Percentiles rank a stretch among this genome's conserved stretches.
Conservation (phyloP, 2,888 invertebrate genomes). For the Embidobia sp. region DNA sequence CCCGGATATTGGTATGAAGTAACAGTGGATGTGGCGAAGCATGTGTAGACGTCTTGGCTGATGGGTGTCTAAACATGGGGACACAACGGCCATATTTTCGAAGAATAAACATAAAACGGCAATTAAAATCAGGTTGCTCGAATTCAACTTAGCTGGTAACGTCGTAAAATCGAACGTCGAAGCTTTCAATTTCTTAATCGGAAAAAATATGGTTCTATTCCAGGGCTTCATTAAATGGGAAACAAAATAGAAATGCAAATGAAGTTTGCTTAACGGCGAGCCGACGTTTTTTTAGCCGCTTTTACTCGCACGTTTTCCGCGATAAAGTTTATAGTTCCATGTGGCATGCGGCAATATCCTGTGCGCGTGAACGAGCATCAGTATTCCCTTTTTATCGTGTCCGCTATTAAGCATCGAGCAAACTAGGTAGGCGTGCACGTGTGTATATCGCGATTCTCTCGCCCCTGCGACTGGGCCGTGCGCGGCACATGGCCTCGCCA, state of each 20-base stretch:
- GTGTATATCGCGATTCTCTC: conserved; percentile 59
- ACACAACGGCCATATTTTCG: conserved; percentile 8
- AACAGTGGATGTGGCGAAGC: too few species aligned
- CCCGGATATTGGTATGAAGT: too few species aligned
- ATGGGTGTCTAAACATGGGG: too few species aligned
- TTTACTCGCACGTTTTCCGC: conserved; percentile 32
- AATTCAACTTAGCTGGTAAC: neutral
- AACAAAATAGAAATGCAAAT: conserved; percentile 30
- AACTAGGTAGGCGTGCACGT: conserved; percentile 72
- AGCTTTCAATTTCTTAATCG: conserved; percentile 22
- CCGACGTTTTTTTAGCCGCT: conserved; percentile 3
- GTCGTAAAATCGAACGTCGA: conserved; percentile 1
- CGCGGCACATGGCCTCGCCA: conserved; percentile 42
- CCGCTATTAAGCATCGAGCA: conserved; percentile 69
- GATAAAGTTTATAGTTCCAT: conserved; percentile 53
- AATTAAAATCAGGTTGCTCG: neutral
- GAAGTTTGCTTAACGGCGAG: conserved; percentile 25
- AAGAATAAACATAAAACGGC: conserved; percentile 14
- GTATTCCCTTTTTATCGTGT: conserved; percentile 72
- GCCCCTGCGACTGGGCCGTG: conserved; percentile 38
- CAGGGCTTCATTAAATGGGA: conserved; percentile 14
- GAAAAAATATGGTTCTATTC: neutral
- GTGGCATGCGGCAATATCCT: conserved; percentile 43
- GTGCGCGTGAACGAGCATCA: conserved; percentile 51
- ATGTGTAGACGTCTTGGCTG: too few species aligned